A percentile compares a stretch with the other conserved stretches of the same genome.
Evolutionary conservation across 2,888 invertebrate species (phyloP).

Genomic region (Heteropelma amictum): DNA sequence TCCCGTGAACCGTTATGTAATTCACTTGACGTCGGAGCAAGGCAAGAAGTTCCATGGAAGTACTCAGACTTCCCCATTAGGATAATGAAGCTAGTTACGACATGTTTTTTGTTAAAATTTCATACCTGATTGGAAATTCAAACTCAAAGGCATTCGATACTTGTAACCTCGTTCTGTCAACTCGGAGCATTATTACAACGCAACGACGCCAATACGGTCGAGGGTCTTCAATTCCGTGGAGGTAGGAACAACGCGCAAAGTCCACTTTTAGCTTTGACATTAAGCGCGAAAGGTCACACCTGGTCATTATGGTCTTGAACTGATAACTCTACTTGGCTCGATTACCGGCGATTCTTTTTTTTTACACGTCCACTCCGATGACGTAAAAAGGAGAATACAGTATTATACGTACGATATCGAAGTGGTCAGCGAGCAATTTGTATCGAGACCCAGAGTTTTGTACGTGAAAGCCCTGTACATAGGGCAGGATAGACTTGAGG

Average conservation of each 20-base stretch:
- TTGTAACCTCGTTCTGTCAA: no score
- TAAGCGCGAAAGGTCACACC: slow-evolving; percentile 20
- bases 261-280: slow-evolving; percentile 9
- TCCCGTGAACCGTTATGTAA: no score
- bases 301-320: slow-evolving; percentile 10
- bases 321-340: slow-evolving; percentile 5
- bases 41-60: no score
- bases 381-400: background rate
- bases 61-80: no score
- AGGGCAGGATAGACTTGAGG: slow-evolving; percentile 1
- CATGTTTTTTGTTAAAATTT: no score
- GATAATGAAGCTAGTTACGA: no score
- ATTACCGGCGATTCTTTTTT: background rate
- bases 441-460: slow-evolving; percentile 2
- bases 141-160: no score
- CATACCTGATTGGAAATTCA: no score
- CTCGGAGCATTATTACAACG: background rate
- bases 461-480: background rate
- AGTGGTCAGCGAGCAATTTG: slow-evolving; percentile 18
- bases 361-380: background rate
- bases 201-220: background rate
- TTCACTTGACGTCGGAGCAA: no score
- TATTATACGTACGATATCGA: background rate
- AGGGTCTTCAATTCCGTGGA: background rate
- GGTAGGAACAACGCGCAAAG: background rate